Percentiles rank a stretch among this genome's conserved stretches.
Conservation (phyloP, 1,140 invertebrate genomes). For the Meteorus sp. region DNA sequence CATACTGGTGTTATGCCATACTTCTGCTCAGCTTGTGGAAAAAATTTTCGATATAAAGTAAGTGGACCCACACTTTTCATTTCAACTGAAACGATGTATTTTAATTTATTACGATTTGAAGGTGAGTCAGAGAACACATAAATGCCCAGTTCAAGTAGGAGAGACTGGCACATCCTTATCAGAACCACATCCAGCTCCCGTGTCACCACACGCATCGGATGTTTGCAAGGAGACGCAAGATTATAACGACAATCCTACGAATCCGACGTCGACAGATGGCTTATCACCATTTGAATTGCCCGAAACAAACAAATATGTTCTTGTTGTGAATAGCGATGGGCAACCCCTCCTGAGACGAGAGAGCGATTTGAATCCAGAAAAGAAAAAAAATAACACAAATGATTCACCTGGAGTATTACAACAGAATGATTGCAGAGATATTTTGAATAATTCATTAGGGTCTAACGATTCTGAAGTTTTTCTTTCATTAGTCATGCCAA, state of each 20-base stretch:
- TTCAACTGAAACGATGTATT: background rate
- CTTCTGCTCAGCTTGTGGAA: constrained; percentile 78
- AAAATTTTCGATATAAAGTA: constrained; percentile 84
- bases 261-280: no score
- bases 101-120: constrained; percentile 40
- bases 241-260: background rate
- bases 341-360: constrained; percentile 46
- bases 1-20: constrained; percentile 84
- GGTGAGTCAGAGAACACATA: constrained; percentile 80
- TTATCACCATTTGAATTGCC: background rate
- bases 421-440: background rate
- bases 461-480: constrained; percentile 49
- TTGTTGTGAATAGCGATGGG: constrained; percentile 46
- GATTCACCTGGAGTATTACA: background rate
- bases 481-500: constrained; percentile 58
- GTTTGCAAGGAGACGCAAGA: no score
- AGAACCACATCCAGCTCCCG: background rate
- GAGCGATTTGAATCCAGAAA: constrained; percentile 32
- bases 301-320: constrained; percentile 49
- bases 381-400: constrained; percentile 16
- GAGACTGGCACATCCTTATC: background rate
- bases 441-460: constrained; percentile 34
- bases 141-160: constrained; percentile 61
- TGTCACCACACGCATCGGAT: no score
- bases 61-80: constrained; percentile 22